phyloP scores from a whole-genome alignment of 2,113 vertebrate species.

The Protobothrops flavoviridis region DNA sequence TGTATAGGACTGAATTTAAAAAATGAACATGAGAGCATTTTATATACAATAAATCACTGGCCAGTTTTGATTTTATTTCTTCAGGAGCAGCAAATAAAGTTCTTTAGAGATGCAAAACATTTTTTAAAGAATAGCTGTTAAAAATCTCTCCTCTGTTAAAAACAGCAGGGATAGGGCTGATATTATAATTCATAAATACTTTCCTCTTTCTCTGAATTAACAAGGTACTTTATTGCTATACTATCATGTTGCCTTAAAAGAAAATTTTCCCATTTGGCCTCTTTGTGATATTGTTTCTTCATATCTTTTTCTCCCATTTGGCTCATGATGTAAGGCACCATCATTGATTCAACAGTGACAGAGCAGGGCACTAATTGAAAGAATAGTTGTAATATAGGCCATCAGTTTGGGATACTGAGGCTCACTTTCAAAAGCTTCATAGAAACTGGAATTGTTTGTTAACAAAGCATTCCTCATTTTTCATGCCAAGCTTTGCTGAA shows the following conservation, averaged over 20 bases:
- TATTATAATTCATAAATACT: not conserved
- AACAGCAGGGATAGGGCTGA: not conserved
- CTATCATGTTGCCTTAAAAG: not conserved
- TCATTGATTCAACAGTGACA: slow-evolving; percentile 40
- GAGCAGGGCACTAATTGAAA: slow-evolving; percentile 22
- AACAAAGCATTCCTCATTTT: slow-evolving; percentile 56
- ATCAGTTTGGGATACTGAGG: slow-evolving; percentile 39
- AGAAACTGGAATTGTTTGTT: slow-evolving; percentile 27
- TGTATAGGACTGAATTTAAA: not conserved
- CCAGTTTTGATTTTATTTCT: slow-evolving; percentile 15
- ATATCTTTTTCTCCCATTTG: slow-evolving; percentile 25
- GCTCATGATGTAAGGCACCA: slow-evolving; percentile 19
- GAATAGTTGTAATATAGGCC: slow-evolving; percentile 45
- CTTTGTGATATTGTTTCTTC: slow-evolving; percentile 36
- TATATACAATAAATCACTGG: not conserved
- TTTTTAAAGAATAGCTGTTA: not conserved
- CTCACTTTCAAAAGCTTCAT: slow-evolving; percentile 48
- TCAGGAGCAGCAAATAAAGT: slow-evolving; percentile 18
- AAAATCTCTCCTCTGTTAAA: slow-evolving; percentile 12
- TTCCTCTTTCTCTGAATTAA: not conserved
- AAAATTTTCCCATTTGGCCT: not conserved
- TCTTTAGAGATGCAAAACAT: not conserved
- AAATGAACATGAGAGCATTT: not conserved
- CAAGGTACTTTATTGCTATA: not conserved
- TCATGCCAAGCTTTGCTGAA: slow-evolving; percentile 62